Evolutionary conservation across 2,113 vertebrate species (phyloP).

Genomic region (Apistogramma diplotaenia): DNA sequence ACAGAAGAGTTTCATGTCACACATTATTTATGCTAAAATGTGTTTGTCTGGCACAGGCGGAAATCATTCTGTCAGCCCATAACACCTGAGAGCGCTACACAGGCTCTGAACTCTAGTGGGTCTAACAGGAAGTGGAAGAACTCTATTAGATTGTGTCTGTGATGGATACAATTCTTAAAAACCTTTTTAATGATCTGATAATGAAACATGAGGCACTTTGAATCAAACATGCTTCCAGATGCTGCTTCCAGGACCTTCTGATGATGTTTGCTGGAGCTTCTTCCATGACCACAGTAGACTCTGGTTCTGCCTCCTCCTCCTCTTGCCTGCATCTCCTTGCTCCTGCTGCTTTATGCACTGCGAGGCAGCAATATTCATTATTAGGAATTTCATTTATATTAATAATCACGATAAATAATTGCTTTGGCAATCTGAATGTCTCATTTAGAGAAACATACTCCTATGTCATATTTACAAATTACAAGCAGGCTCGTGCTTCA

Average conservation of each 20-base stretch:
- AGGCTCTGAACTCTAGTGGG: neutral
- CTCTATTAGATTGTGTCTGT: neutral
- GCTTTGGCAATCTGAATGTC: conserved; percentile 99
- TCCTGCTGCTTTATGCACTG: conserved; percentile 73
- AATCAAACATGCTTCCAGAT: neutral
- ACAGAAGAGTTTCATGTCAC: neutral
- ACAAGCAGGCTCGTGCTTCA: conserved; percentile 92
- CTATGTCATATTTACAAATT: conserved; percentile 99
- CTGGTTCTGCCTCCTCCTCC: neutral
- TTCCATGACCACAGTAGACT: conserved; percentile 23
- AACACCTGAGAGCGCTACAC: neutral
- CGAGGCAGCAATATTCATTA: conserved; percentile 94
- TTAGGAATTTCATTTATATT: conserved; percentile 99
- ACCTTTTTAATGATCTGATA: neutral
- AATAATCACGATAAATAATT: conserved; percentile 99
- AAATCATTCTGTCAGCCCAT: neutral
- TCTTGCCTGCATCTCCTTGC: conserved; percentile 24
- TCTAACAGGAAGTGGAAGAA: neutral
- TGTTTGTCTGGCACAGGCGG: too few relatives aligned
- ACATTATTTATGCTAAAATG: too few relatives aligned
- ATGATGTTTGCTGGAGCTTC: neutral
- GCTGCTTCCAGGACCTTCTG: neutral
- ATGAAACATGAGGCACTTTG: too few relatives aligned
- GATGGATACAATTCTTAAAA: too few relatives aligned
- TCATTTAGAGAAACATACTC: conserved; percentile 99